These are phyloP conservation scores for Magallana gigas DNA, from an alignment of 1,140 invertebrate species.

Conservation along the genomic window DNA sequence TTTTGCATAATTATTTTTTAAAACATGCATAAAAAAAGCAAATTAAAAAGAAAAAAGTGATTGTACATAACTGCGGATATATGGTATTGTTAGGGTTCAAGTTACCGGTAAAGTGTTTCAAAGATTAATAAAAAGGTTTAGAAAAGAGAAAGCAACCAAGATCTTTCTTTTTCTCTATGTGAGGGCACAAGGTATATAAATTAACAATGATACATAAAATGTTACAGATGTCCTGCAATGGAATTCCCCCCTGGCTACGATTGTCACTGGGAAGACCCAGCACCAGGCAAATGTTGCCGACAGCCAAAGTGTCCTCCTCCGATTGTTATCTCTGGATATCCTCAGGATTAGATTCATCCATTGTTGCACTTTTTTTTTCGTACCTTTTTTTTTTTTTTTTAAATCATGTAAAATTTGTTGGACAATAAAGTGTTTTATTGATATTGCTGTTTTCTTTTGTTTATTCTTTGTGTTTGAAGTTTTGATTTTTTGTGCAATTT, in stretches of 20 bases:
- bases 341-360: constrained; percentile 22
- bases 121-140: no score
- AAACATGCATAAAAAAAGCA: no score
- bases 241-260: constrained; percentile 34
- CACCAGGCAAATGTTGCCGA: constrained; percentile 55
- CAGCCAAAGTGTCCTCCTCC: constrained; percentile 53
- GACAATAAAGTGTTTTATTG: not conserved
- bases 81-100: no score
- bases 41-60: no score
- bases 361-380: not conserved
- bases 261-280: constrained; percentile 51
- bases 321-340: constrained; percentile 47
- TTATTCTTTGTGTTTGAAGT: not conserved
- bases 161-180: no score
- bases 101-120: no score
- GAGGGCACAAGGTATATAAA: no score
- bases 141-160: no score
- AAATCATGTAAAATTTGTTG: not conserved
- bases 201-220: no score
- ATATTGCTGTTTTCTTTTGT: not conserved
- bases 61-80: no score
- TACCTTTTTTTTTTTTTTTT: not conserved
- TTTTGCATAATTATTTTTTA: no score
- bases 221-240: constrained; percentile 50
- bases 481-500: not conserved